Evolutionary conservation across 2,888 invertebrate genomes (phyloP).

Genomic region (Tetragonisca angustula): DNA sequence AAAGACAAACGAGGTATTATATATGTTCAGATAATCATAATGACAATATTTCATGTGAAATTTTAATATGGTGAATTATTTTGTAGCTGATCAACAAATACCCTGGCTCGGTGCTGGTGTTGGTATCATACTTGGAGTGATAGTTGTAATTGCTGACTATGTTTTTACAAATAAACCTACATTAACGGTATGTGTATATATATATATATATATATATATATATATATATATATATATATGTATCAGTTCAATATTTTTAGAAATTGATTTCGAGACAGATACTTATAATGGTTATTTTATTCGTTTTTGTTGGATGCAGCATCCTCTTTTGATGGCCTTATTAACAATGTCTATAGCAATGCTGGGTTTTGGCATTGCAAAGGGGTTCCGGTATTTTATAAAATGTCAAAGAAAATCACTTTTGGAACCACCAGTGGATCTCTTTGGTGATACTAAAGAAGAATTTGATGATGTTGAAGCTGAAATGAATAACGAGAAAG

Average conservation of each 20-base stretch:
- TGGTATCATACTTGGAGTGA: conserved; percentile 89
- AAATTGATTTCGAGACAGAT: neutral
- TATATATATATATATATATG: conserved; percentile 69
- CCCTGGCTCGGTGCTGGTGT: conserved; percentile 91
- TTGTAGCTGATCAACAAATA: conserved; percentile 88
- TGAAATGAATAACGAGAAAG: conserved; percentile 75
- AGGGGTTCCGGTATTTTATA: conserved; percentile 85
- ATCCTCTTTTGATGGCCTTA: conserved; percentile 90
- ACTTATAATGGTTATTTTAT: conserved; percentile 29
- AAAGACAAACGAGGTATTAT: conserved; percentile 87
- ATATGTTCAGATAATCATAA: neutral
- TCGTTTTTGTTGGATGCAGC: conserved; percentile 84
- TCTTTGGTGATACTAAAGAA: conserved; percentile 80
- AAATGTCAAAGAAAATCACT: conserved; percentile 85
- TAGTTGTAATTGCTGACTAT: conserved; percentile 89
- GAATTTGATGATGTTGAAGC: conserved; percentile 68
- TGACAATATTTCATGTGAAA: neutral
- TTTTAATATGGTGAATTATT: conserved; percentile 42
- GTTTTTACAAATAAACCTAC: conserved; percentile 88
- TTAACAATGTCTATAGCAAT: conserved; percentile 89
- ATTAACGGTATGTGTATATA: conserved; percentile 85
- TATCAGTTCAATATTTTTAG: conserved; percentile 13
- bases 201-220: too few species aligned
- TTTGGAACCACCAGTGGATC: conserved; percentile 85
- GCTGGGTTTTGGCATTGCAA: conserved; percentile 88